phyloP scores from a whole-genome alignment of 2,888 invertebrate species.

The Myathropa florea region DNA sequence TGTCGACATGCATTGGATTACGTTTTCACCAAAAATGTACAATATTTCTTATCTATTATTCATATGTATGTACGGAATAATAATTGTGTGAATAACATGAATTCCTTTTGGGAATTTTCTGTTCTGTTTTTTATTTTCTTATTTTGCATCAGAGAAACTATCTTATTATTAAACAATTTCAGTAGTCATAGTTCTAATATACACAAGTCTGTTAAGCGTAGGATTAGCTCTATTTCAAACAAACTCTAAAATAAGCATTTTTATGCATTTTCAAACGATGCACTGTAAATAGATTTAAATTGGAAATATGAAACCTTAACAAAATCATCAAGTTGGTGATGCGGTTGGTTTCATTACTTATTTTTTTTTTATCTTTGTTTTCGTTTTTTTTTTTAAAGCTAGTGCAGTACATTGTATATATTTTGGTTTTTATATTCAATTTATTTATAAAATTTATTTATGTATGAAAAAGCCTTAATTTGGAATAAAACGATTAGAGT shows the following conservation, averaged over 20 bases:
- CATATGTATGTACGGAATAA: not conserved
- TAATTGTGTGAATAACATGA: not conserved
- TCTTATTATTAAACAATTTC: not conserved
- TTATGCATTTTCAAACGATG: conserved; percentile 29
- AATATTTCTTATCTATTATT: not conserved
- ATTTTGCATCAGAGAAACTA: not conserved
- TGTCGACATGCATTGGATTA: not conserved
- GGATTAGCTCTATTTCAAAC: conserved; percentile 36
- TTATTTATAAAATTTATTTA: not conserved
- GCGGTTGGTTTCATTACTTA: conserved; percentile 37
- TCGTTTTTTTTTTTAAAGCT: conserved; percentile 56
- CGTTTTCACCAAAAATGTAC: not conserved
- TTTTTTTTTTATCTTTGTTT: conserved; percentile 24
- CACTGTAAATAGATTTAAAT: conserved; percentile 64
- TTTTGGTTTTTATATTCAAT: conserved; percentile 7
- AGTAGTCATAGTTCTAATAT: conserved; percentile 9
- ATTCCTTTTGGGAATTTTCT: not conserved
- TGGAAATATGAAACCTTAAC: conserved; percentile 69
- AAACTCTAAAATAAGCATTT: conserved; percentile 36
- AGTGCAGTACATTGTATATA: conserved; percentile 35
- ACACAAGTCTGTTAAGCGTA: conserved; percentile 58
- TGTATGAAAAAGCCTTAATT: conserved; percentile 27
- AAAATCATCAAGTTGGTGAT: conserved; percentile 51
- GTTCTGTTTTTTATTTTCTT: not conserved
- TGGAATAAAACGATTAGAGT: not conserved